These are phyloP conservation scores for Fragum sueziense DNA, from an alignment of 2,888 invertebrate genomes.

Conservation along the genomic window DNA sequence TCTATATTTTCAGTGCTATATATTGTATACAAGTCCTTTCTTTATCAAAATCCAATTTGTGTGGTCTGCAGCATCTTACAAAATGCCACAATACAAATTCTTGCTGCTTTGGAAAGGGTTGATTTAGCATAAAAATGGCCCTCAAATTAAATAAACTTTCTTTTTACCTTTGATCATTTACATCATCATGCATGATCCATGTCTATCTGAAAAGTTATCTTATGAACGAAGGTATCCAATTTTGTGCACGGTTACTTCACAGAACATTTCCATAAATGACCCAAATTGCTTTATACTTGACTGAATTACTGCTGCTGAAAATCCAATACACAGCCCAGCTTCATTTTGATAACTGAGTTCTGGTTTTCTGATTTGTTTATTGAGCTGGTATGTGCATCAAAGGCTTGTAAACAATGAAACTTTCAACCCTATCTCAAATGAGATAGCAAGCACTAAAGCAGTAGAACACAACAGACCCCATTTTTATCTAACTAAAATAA, in stretches of 20 bases:
- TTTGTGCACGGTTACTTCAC: background rate
- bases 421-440: background rate
- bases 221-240: background rate
- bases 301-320: slow-evolving; percentile 15
- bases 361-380: slow-evolving; percentile 16
- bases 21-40: too few relatives aligned
- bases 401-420: background rate
- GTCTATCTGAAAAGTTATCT: slow-evolving; percentile 9
- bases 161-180: background rate
- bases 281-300: background rate
- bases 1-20: too few relatives aligned
- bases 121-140: too few relatives aligned
- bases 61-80: too few relatives aligned
- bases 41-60: too few relatives aligned
- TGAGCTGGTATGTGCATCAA: background rate
- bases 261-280: background rate
- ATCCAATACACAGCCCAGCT: slow-evolving; percentile 16
- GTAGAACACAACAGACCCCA: background rate
- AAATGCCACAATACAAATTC: too few relatives aligned
- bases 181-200: slow-evolving; percentile 21
- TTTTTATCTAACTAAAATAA: too few relatives aligned
- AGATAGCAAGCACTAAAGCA: background rate
- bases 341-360: slow-evolving; percentile 2
- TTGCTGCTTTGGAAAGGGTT: too few relatives aligned
- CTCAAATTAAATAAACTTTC: too few relatives aligned